Conservation (phyloP, 2,888 invertebrate species). For the Dolomedes plantarius region DNA sequence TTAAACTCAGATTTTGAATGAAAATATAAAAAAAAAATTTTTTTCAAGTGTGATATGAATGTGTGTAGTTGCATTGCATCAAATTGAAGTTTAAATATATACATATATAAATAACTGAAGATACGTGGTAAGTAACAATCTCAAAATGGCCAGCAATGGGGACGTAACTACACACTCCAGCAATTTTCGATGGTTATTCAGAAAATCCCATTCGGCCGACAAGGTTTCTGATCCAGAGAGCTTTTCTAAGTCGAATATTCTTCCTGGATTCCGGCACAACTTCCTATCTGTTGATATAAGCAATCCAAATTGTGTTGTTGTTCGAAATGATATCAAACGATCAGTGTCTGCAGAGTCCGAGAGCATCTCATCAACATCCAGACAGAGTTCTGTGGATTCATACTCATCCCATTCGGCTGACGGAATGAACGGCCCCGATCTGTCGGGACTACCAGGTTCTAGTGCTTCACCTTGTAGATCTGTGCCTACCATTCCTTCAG, state of each 20-base stretch:
- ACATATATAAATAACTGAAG: too few relatives aligned
- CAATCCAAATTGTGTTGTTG: slow-evolving; percentile 25
- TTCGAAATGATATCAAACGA: slow-evolving; percentile 42
- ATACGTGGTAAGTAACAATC: too few relatives aligned
- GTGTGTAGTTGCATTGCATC: too few relatives aligned
- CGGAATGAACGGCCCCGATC: slow-evolving; percentile 28
- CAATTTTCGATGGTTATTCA: slow-evolving; percentile 46
- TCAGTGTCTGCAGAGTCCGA: slow-evolving; percentile 31
- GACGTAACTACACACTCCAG: slow-evolving; percentile 30
- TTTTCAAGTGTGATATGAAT: too few relatives aligned
- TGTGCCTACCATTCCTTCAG: slow-evolving; percentile 72
- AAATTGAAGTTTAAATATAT: too few relatives aligned
- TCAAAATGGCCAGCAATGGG: slow-evolving; percentile 49
- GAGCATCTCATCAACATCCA: slow-evolving; percentile 40
- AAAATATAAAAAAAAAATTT: too few relatives aligned
- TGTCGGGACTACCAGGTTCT: slow-evolving; percentile 13
- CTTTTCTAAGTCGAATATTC: slow-evolving; percentile 40
- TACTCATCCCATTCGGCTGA: slow-evolving; percentile 45
- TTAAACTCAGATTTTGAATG: too few relatives aligned
- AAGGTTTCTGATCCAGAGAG: background rate
- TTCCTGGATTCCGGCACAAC: slow-evolving; percentile 58
- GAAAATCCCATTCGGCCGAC: slow-evolving; percentile 25
- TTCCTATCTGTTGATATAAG: slow-evolving; percentile 15
- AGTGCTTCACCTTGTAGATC: slow-evolving; percentile 53
- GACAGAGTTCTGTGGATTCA: slow-evolving; percentile 65